Evolutionary conservation across 2,113 vertebrate species (phyloP).

Genomic region (Neogobius melanostomus): DNA sequence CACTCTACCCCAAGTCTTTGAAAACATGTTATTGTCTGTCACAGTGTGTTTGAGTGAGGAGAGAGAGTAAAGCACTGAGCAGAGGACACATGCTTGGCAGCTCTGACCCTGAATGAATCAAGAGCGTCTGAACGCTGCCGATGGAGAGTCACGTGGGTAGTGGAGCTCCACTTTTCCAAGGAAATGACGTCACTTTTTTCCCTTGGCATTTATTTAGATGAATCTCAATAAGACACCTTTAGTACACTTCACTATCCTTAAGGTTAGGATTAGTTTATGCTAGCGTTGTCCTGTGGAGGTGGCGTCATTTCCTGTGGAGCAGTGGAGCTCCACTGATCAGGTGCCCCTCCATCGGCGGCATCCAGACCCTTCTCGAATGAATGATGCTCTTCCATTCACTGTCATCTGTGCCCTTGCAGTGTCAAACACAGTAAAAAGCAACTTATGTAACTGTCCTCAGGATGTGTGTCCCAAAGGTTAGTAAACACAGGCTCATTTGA

Average conservation of each 20-base stretch:
- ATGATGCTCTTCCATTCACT: neutral
- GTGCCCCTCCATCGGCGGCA: no score
- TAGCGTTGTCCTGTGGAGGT: no score
- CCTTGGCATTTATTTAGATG: no score
- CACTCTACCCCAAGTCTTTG: neutral
- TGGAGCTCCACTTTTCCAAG: no score
- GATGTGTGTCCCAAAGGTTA: neutral
- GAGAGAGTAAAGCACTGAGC: conserved; percentile 1
- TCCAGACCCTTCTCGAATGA: neutral
- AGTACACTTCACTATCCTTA: no score
- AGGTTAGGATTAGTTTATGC: no score
- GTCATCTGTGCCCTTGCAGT: neutral
- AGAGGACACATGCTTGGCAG: neutral
- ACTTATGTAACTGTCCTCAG: neutral
- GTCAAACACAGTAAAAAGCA: neutral
- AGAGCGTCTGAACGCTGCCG: no score
- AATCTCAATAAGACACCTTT: no score
- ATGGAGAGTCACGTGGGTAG: no score
- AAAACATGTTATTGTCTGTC: conserved; percentile 11
- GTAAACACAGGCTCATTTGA: neutral
- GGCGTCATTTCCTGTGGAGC: no score
- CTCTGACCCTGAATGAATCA: neutral
- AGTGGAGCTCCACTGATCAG: no score
- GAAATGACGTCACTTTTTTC: no score
- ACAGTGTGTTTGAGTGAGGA: neutral